Percentiles rank a stretch among this genome's conserved stretches.
Conservation (phyloP, 2,113 vertebrate species). For the Onychorhynchus coronatus region DNA sequence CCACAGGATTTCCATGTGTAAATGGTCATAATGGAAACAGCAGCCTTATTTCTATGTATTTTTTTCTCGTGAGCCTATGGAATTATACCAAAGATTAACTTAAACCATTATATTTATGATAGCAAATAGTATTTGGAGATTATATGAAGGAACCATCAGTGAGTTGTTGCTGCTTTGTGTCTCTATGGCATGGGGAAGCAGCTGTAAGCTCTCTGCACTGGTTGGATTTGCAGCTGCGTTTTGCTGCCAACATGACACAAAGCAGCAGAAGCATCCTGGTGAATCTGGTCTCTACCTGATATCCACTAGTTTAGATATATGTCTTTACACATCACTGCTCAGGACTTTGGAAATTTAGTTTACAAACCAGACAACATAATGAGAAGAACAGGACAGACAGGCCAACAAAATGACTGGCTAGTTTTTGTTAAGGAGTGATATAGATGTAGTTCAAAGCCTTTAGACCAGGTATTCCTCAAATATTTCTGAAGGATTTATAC, state of each 20-base stretch:
- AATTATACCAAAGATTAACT: background rate
- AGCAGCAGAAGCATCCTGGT: background rate
- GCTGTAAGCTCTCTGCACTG: background rate
- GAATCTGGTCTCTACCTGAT: background rate
- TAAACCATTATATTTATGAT: background rate
- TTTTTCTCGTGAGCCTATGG: background rate
- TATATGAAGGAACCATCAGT: background rate
- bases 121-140: background rate
- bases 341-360: background rate
- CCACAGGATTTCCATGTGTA: background rate
- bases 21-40: background rate
- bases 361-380: background rate
- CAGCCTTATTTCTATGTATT: background rate
- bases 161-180: background rate
- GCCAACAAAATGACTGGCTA: background rate
- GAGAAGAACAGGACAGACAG: constrained; percentile 16
- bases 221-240: background rate
- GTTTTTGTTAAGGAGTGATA: background rate
- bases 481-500: constrained; percentile 24
- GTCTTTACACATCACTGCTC: background rate
- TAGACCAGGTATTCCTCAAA: background rate
- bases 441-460: constrained; percentile 20
- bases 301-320: background rate
- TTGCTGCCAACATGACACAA: constrained; percentile 20
- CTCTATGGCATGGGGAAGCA: background rate